phyloP scores from a whole-genome alignment of 1,140 invertebrate genomes.

The Telenomus remus region DNA sequence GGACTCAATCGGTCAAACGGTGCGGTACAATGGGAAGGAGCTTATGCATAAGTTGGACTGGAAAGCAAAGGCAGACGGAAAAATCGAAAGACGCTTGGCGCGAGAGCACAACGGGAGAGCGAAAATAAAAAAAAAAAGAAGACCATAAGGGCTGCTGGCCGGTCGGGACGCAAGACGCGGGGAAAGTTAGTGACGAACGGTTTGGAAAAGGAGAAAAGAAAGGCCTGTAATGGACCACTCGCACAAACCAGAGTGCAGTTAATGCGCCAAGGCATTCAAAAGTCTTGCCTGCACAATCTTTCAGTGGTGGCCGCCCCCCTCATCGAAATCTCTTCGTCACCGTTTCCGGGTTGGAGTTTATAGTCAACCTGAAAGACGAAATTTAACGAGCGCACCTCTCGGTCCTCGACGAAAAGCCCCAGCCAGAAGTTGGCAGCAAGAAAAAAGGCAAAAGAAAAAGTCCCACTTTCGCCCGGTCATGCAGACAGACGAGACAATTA shows the following conservation, averaged over 20 bases:
- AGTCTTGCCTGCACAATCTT: conserved; percentile 39
- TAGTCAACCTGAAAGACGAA: conserved; percentile 28
- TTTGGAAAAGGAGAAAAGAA: conserved; percentile 53
- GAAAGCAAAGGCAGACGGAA: conserved; percentile 48
- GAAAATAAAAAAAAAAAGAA: conserved; percentile 2
- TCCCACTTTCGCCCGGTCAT: not conserved
- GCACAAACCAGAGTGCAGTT: conserved; percentile 63
- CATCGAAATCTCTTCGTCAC: conserved; percentile 38
- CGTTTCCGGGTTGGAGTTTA: conserved; percentile 35
- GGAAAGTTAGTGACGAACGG: conserved; percentile 15
- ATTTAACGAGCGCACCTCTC: conserved; percentile 31
- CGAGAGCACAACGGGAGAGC: conserved; percentile 38
- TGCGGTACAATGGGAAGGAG: conserved; percentile 23
- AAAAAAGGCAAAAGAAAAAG: conserved; percentile 12
- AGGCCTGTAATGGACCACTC: conserved; percentile 66
- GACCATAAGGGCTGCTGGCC: not conserved
- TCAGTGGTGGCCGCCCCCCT: conserved; percentile 1
- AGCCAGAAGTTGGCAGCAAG: too few relatives aligned
- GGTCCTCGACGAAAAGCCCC: conserved; percentile 27
- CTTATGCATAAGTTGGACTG: conserved; percentile 37
- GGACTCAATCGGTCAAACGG: conserved; percentile 39
- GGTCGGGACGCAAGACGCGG: conserved; percentile 2
- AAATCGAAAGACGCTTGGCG: conserved; percentile 42
- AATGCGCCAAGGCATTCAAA: conserved; percentile 63
- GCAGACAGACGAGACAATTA: conserved; percentile 1